A percentile compares a stretch with the other conserved stretches of the same genome.
phyloP scores from a whole-genome alignment of 2,113 vertebrate genomes.

The Lathamus discolor region DNA sequence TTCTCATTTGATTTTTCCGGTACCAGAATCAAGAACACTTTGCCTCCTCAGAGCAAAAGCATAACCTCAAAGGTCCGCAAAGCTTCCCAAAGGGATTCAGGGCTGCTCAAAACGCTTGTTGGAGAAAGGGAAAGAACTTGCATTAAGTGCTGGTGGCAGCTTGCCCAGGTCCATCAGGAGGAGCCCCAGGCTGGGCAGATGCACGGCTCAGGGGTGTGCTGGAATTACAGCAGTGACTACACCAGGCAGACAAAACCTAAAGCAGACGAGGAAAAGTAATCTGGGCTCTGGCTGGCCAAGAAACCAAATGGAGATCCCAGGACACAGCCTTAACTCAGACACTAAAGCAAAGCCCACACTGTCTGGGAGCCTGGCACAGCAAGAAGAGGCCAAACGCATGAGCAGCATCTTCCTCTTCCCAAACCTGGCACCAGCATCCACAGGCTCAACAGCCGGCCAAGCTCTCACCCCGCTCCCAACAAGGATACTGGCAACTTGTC shows the following conservation, averaged over 20 bases:
- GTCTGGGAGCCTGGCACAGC: background rate
- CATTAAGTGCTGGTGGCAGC: background rate
- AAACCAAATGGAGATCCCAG: background rate
- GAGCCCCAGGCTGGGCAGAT: background rate
- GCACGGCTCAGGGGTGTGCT: rapidly evolving
- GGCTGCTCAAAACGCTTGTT: background rate
- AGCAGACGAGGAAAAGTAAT: background rate
- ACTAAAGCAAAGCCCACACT: background rate
- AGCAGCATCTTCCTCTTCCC: background rate
- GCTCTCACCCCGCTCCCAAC: background rate
- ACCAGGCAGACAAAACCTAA: background rate
- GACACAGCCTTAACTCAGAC: background rate
- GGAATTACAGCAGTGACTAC: background rate
- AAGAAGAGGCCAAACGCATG: background rate
- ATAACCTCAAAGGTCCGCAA: background rate
- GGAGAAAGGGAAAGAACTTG: background rate
- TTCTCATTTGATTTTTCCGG: background rate
- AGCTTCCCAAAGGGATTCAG: background rate
- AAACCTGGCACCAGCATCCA: background rate
- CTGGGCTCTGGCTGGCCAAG: background rate
- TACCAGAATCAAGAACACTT: background rate
- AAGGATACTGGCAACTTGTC: background rate
- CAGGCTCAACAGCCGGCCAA: background rate
- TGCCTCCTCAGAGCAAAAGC: background rate
- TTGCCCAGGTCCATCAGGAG: background rate